phyloP scores from a whole-genome alignment of 2,888 invertebrate genomes.

The Tyria jacobaeae region DNA sequence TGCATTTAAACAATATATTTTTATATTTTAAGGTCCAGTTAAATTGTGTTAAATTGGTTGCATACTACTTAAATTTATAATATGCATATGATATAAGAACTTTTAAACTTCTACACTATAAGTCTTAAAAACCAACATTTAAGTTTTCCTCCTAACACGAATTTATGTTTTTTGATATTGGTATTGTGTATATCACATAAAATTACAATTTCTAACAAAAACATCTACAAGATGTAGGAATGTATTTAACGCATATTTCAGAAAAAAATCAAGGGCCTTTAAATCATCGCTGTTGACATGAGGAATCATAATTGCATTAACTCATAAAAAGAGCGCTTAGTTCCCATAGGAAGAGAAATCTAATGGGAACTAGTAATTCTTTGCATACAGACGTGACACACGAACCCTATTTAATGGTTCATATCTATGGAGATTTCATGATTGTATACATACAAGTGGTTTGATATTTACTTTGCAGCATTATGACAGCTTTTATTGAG shows the following conservation, averaged over 20 bases:
- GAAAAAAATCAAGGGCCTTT: neutral
- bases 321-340: conserved; percentile 4
- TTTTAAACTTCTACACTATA: neutral
- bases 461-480: too few relatives aligned
- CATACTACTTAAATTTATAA: too few relatives aligned
- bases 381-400: neutral
- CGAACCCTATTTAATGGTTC: neutral
- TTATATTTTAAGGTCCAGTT: too few relatives aligned
- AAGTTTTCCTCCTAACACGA: neutral
- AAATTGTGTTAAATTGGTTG: too few relatives aligned
- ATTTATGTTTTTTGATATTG: neutral
- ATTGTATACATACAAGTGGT: neutral
- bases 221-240: neutral
- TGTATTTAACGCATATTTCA: neutral
- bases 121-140: neutral
- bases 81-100: too few relatives aligned
- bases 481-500: too few relatives aligned
- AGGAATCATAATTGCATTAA: neutral
- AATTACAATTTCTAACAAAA: neutral
- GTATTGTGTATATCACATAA: neutral
- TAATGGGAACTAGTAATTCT: neutral
- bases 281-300: neutral
- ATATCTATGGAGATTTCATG: neutral
- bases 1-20: too few relatives aligned
- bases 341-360: conserved; percentile 13